Percentiles rank a stretch among this genome's conserved stretches.
These are phyloP conservation scores for Frankliniella fusca DNA, from an alignment of 2,888 invertebrate genomes.

Conservation along the genomic window DNA sequence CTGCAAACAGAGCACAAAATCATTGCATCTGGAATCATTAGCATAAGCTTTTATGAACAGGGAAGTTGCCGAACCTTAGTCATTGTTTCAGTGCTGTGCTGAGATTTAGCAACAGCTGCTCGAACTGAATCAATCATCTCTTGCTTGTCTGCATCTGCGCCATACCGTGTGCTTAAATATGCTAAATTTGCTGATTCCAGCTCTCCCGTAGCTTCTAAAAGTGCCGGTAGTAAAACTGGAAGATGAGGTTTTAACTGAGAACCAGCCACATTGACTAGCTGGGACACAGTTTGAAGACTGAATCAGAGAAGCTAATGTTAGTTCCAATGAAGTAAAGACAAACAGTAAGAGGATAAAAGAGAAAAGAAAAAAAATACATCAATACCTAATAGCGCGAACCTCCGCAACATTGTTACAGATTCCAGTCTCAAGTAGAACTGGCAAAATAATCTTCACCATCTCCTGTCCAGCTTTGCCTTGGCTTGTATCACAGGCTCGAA, in stretches of 20 bases:
- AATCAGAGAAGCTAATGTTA: slow-evolving; percentile 29
- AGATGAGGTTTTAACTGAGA: slow-evolving; percentile 75
- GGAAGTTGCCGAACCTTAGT: slow-evolving; percentile 58
- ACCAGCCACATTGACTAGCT: slow-evolving; percentile 78
- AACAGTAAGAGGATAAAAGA: neutral
- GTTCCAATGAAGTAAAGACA: slow-evolving; percentile 19
- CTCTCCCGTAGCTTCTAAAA: slow-evolving; percentile 82
- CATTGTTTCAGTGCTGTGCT: slow-evolving; percentile 84
- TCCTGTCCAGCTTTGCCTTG: slow-evolving; percentile 71
- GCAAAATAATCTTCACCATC: slow-evolving; percentile 68
- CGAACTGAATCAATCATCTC: slow-evolving; percentile 75
- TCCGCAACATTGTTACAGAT: slow-evolving; percentile 73
- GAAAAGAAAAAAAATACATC: neutral
- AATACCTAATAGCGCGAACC: slow-evolving; percentile 69
- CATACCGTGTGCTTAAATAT: slow-evolving; percentile 68
- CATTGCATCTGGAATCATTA: slow-evolving; percentile 2
- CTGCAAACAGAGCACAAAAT: slow-evolving; percentile 44
- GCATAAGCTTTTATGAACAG: neutral
- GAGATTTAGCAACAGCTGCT: slow-evolving; percentile 74
- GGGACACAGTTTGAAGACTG: slow-evolving; percentile 79
- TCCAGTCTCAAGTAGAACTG: slow-evolving; percentile 74
- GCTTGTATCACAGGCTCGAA: slow-evolving; percentile 62
- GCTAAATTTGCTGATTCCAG: slow-evolving; percentile 75
- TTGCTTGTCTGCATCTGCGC: slow-evolving; percentile 64
- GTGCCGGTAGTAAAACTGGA: slow-evolving; percentile 71